Percentiles rank a stretch among this genome's conserved stretches.
Evolutionary conservation across 2,797 vertebrate genomes (phyloP).

Genomic region (Karalla daura): DNA sequence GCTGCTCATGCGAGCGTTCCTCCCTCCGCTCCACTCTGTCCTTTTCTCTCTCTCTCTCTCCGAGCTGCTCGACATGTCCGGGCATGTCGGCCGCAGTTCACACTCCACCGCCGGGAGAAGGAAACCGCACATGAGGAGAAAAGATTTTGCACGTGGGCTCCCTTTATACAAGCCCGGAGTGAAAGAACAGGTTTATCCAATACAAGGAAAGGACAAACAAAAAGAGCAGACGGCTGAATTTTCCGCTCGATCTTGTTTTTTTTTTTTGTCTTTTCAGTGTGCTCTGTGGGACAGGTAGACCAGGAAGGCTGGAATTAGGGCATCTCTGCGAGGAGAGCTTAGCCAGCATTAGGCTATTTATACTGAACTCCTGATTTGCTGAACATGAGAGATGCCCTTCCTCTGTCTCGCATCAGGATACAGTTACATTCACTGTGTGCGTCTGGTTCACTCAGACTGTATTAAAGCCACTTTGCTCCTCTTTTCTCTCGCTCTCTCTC

Average conservation of each 20-base stretch:
- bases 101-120: constrained; percentile 46
- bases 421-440: constrained; percentile 23
- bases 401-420: constrained; percentile 41
- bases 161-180: constrained; percentile 13
- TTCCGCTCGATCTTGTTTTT: constrained; percentile 28
- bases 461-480: constrained; percentile 7
- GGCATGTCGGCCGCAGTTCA: constrained; percentile 8
- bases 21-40: constrained; percentile 29
- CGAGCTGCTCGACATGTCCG: not conserved
- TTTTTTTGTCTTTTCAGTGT: constrained; percentile 5
- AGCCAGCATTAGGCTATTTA: constrained; percentile 71
- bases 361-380: constrained; percentile 62
- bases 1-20: constrained; percentile 8
- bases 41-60: constrained; percentile 35
- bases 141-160: constrained; percentile 31
- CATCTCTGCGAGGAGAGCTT: constrained; percentile 52
- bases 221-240: constrained; percentile 11
- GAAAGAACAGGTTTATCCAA: constrained; percentile 10
- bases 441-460: constrained; percentile 11
- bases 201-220: constrained; percentile 13
- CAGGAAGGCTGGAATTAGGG: constrained; percentile 46
- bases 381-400: constrained; percentile 61
- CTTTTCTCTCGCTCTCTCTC: constrained; percentile 22
- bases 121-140: constrained; percentile 52
- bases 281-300: constrained; percentile 26